These are phyloP conservation scores for Vidua chalybeata DNA, from an alignment of 2,113 vertebrate genomes.

Conservation along the genomic window DNA sequence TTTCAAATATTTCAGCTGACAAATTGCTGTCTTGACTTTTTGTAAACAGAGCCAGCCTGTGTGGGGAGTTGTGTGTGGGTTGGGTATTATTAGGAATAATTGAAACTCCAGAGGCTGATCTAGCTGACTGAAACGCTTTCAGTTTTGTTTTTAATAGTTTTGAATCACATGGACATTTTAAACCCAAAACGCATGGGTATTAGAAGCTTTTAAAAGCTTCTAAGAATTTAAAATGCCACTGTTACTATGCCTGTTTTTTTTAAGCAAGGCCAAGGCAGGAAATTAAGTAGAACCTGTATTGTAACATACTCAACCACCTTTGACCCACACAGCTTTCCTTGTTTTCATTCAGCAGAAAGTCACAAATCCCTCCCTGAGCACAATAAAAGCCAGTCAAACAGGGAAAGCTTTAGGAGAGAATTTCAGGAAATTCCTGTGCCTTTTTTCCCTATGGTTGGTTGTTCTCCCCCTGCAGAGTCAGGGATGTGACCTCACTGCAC, in stretches of 20 bases:
- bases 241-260: not conserved
- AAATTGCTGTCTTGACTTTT: not conserved
- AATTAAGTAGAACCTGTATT: not conserved
- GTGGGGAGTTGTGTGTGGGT: not conserved
- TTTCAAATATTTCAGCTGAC: not conserved
- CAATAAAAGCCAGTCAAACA: not conserved
- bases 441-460: not conserved
- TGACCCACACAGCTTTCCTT: not conserved
- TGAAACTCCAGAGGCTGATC: not conserved
- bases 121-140: not conserved
- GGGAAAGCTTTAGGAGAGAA: not conserved
- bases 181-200: not conserved
- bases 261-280: not conserved
- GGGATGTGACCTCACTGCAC: not conserved
- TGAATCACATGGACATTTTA: not conserved
- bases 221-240: not conserved
- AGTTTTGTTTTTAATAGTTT: not conserved
- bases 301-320: not conserved
- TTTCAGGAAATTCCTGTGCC: not conserved
- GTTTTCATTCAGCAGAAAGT: not conserved
- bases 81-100: not conserved
- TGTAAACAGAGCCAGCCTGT: not conserved
- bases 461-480: not conserved
- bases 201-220: not conserved
- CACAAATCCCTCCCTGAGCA: not conserved